Evolutionary conservation across 2,113 vertebrate genomes (phyloP).

Genomic region (Pristiophorus japonicus): DNA sequence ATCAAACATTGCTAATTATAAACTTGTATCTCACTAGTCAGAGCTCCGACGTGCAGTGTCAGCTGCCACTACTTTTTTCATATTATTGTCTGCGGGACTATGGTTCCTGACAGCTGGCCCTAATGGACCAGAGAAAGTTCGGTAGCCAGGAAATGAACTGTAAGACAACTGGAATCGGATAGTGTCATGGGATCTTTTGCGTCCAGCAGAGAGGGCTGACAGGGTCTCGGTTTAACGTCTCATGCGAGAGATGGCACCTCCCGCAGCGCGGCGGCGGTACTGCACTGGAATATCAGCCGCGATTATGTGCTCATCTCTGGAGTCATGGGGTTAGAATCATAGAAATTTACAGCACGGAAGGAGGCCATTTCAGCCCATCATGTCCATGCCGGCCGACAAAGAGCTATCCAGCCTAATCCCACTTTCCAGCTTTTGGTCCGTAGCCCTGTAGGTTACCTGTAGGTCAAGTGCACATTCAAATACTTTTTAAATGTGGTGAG

Average conservation of each 20-base stretch:
- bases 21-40: background rate
- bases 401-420: no score
- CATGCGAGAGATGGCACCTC: background rate
- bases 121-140: background rate
- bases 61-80: background rate
- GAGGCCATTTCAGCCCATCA: no score
- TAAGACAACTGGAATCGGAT: background rate
- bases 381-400: no score
- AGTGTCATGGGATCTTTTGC: background rate
- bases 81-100: no score
- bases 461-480: no score
- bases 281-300: background rate
- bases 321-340: no score
- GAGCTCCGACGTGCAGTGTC: background rate
- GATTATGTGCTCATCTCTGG: background rate
- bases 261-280: background rate
- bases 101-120: background rate
- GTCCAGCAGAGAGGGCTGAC: background rate
- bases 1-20: background rate
- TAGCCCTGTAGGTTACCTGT: no score
- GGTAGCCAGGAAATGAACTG: background rate
- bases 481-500: no score
- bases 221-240: no score
- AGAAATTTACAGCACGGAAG: no score
- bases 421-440: no score